Base-by-base conservation (phyloP, 2,113 vertebrate species). In the Platysteira castanea region DNA sequence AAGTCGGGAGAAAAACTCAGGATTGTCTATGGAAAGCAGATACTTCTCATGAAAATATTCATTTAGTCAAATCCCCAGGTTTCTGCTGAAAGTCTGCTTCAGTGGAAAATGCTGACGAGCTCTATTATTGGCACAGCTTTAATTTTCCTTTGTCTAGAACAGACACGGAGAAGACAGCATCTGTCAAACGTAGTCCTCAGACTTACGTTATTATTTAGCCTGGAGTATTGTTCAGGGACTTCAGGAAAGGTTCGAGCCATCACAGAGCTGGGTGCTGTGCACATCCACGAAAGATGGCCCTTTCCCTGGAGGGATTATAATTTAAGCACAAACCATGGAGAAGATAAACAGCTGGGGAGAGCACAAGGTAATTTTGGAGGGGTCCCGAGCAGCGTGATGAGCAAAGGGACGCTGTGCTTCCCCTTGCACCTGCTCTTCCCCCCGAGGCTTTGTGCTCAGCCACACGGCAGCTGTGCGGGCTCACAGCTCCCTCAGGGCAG, bases 61-160 rank as follows among this genome's bases (percentile, higher is more conserved):
- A 95, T 95, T 96, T 87, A 96, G 92, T 87, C 90, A 94, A 93
- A 94, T 95, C 92, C 92, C 95, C 95, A 94, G 83, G 92, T 96
- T 96, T 94, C 76, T 88, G 42, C 88, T 84, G 92, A 64, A 94
- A 96, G 85, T 91, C 95, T 89, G 90, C 80, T 92, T 71, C 73
- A 75, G 83, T 84, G 93, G 93, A 97, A 97, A 96, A 94, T 90
- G 96, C 93, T 95, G 96, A 96, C 90, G 23, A 96, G 93, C 88
- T 68, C 92, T 71, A 64, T 94, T 94, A 94, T 54, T 96, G 96
- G 88, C 92, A 84, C 60, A 73, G 96, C 90, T 89, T 93, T 95
- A 84, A 94, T 94, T 92, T 96, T 97, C 88, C 96, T 96, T 96
- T 96, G 95, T 96, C 93, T 96, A 83, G 79, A 91, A 27, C 60